These are phyloP conservation scores for Drosophila subquinaria DNA, from an alignment of 2,888 invertebrate genomes.

Conservation along the genomic window DNA sequence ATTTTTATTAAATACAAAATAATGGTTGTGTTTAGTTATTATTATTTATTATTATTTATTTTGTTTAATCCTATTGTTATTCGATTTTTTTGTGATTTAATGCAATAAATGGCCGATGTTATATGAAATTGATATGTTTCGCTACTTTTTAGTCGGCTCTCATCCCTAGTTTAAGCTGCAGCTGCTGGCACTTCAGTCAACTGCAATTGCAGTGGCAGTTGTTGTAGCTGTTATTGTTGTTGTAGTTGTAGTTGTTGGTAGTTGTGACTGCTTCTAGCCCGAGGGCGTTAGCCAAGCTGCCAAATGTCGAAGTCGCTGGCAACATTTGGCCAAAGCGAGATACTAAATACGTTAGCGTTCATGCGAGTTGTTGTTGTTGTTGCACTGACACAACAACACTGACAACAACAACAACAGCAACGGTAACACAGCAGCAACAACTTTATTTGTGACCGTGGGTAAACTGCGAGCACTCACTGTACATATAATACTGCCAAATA, in stretches of 20 bases:
- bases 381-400: slow-evolving; percentile 3
- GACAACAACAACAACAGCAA: slow-evolving; percentile 13
- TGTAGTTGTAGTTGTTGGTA: not conserved
- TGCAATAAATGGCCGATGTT: not conserved
- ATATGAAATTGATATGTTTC: not conserved
- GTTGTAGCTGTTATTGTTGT: slow-evolving; percentile 1
- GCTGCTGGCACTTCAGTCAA: slow-evolving; percentile 26
- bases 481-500: slow-evolving; percentile 55
- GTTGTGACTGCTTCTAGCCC: slow-evolving; percentile 40
- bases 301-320: slow-evolving; percentile 57
- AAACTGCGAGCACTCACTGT: slow-evolving; percentile 17
- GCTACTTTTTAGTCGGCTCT: no score
- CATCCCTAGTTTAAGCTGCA: slow-evolving; percentile 9
- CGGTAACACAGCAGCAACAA: slow-evolving; percentile 19
- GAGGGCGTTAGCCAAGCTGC: slow-evolving; percentile 71
- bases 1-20: no score
- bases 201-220: not conserved
- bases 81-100: not conserved
- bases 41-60: no score
- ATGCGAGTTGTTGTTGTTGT: slow-evolving; percentile 1
- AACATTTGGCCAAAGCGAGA: slow-evolving; percentile 43
- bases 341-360: slow-evolving; percentile 14
- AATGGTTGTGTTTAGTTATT: no score
- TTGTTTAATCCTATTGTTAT: no score
- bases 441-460: slow-evolving; percentile 48